Conservation (phyloP, 2,113 vertebrate genomes). For the Rhinolophus ferrumequinum region DNA sequence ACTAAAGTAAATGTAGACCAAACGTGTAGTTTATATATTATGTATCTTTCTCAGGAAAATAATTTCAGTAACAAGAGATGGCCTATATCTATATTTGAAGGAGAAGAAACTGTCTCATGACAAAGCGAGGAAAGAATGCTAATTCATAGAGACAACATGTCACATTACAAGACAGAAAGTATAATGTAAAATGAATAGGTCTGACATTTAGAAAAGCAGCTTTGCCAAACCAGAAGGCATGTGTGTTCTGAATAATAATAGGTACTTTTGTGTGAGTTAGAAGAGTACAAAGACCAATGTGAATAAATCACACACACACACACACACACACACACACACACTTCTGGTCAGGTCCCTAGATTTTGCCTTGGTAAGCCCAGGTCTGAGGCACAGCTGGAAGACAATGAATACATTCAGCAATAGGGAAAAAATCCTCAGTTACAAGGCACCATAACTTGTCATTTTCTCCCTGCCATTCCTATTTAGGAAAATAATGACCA, state of each 20-base stretch:
- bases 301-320: not conserved
- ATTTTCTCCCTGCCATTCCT: not conserved
- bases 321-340: not conserved
- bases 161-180: not conserved
- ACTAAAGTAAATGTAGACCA: too few relatives aligned
- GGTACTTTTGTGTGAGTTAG: not conserved
- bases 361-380: not conserved
- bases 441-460: not conserved
- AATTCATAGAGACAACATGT: not conserved
- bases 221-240: not conserved
- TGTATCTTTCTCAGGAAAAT: not conserved
- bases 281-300: not conserved
- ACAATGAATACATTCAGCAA: not conserved
- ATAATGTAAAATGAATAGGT: not conserved
- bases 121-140: not conserved
- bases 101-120: not conserved
- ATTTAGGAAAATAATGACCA: not conserved
- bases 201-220: not conserved
- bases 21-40: not conserved
- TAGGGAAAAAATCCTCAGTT: not conserved
- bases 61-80: too few relatives aligned
- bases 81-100: not conserved
- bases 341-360: too few relatives aligned
- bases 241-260: not conserved
- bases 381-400: not conserved